These are phyloP conservation scores for Arnoldichthys spilopterus DNA, from an alignment of 2,797 vertebrate genomes.

Conservation along the genomic window DNA sequence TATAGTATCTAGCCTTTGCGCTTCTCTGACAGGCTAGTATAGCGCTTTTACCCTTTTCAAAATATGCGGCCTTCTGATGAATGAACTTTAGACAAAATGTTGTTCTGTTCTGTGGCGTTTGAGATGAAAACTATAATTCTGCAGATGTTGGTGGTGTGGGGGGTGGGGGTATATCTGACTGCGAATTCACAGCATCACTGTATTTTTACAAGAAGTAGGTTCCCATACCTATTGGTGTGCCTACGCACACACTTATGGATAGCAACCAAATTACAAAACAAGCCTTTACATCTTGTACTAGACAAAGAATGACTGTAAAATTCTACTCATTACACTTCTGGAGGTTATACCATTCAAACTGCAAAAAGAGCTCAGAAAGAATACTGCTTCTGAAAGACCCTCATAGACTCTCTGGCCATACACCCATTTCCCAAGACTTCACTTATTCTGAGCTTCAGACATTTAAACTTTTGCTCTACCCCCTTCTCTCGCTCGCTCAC, in stretches of 20 bases:
- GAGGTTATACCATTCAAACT: neutral
- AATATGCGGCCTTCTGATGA: slow-evolving; percentile 98
- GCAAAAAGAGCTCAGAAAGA: neutral
- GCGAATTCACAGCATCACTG: slow-evolving; percentile 71
- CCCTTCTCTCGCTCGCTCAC: slow-evolving; percentile 27
- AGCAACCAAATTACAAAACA: neutral
- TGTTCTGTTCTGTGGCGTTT: slow-evolving; percentile 91
- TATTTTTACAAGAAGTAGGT: slow-evolving; percentile 3
- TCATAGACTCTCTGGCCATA: slow-evolving; percentile 64
- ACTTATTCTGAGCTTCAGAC: slow-evolving; percentile 76
- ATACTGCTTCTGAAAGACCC: slow-evolving; percentile 52
- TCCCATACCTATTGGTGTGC: slow-evolving; percentile 44
- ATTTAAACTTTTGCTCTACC: slow-evolving; percentile 76
- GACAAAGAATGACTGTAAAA: neutral
- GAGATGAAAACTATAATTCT: slow-evolving; percentile 85
- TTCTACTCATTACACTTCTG: neutral
- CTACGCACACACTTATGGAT: neutral
- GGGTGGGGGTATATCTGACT: slow-evolving; percentile 72
- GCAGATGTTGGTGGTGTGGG: slow-evolving; percentile 75
- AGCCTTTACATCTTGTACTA: neutral
- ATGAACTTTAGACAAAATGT: slow-evolving; percentile 99
- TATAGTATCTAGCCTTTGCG: slow-evolving; percentile 99
- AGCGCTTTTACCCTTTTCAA: slow-evolving; percentile 99
- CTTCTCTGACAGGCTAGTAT: slow-evolving; percentile 96
- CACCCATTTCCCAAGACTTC: slow-evolving; percentile 64